Evolutionary conservation across 2,797 vertebrate species (phyloP).

Genomic region (Lemur catta): DNA sequence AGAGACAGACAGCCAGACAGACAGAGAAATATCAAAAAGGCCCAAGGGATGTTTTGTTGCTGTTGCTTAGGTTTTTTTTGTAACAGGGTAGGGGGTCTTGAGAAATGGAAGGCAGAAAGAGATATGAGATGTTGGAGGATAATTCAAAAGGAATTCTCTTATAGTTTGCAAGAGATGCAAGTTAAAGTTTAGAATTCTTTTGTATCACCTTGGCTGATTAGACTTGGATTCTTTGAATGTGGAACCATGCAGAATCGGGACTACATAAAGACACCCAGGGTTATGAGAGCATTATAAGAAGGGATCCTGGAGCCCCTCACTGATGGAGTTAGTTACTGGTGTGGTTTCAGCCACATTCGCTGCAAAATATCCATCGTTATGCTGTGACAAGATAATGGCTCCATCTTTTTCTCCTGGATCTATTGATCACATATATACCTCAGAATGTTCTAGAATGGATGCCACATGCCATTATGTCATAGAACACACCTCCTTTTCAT

Average conservation of each 20-base stretch:
- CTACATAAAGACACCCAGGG: neutral
- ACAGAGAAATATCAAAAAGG: neutral
- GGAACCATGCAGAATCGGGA: neutral
- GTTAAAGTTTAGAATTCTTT: conserved; percentile 6
- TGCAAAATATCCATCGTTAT: neutral
- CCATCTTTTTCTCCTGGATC: neutral
- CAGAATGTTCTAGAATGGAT: neutral
- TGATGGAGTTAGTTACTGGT: neutral
- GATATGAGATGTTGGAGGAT: neutral
- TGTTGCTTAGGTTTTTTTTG: neutral
- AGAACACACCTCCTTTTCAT: neutral
- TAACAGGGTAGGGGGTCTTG: neutral
- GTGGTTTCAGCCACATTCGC: neutral
- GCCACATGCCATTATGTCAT: neutral
- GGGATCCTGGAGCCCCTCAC: neutral
- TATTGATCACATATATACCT: neutral
- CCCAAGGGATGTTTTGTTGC: neutral
- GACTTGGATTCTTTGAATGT: neutral
- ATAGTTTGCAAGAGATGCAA: neutral
- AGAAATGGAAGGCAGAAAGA: neutral
- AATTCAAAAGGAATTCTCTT: neutral
- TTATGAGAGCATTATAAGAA: neutral
- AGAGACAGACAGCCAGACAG: neutral
- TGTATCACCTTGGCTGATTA: neutral
- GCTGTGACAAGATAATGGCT: neutral